A percentile compares a stretch with the other conserved stretches of the same genome.
phyloP scores from a whole-genome alignment of 2,888 invertebrate genomes.

The Tetragonula carbonaria region DNA sequence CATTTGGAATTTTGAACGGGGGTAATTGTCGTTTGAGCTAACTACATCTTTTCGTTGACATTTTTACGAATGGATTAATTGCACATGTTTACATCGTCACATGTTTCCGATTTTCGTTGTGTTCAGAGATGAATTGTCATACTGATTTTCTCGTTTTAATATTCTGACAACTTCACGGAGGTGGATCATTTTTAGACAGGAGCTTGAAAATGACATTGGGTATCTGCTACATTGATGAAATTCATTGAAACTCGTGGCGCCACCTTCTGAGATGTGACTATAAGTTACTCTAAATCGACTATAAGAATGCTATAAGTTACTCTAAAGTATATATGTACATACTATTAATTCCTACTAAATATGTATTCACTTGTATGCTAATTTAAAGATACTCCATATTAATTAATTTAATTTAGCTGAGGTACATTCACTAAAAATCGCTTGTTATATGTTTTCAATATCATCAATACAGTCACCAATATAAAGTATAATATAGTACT shows the following conservation, averaged over 20 bases:
- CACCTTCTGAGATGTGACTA: neutral
- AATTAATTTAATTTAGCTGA: too few relatives aligned
- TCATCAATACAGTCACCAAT: too few relatives aligned
- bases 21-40: neutral
- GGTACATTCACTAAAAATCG: too few relatives aligned
- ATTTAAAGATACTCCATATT: too few relatives aligned
- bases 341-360: too few relatives aligned
- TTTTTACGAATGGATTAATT: conserved; percentile 25
- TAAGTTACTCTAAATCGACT: too few relatives aligned
- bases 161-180: neutral
- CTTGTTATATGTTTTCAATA: too few relatives aligned
- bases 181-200: neutral
- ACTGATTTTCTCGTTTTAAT: neutral
- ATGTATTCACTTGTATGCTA: too few relatives aligned
- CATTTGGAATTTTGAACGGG: conserved; percentile 19
- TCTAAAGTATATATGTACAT: too few relatives aligned
- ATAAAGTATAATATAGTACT: too few relatives aligned
- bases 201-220: neutral
- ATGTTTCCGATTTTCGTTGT: conserved; percentile 19
- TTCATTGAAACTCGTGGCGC: neutral
- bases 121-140: conserved; percentile 2
- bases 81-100: neutral
- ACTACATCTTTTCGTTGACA: conserved; percentile 17
- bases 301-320: too few relatives aligned
- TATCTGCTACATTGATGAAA: neutral